Evolutionary conservation across 2,888 invertebrate species (phyloP), one percentile per base, ranked within the genome.

Genomic region (Apantesis nais): DNA sequence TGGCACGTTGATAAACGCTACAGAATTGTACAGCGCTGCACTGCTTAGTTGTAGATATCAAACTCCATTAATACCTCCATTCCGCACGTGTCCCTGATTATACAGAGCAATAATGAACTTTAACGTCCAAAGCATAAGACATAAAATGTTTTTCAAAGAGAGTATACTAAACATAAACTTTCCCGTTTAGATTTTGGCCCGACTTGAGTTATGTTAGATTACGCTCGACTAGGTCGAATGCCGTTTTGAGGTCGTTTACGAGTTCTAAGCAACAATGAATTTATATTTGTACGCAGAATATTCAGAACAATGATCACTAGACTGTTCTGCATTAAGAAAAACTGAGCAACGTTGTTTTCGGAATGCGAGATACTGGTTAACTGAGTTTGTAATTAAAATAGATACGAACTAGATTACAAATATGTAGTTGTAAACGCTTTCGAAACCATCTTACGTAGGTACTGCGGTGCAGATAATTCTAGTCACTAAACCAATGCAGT

Each of bases 11-110:
- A 73, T 86, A 81, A 83, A 85, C 86, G 74, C 73, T 71, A 75
- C 74, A 75, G 75, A 86, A 85, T 85, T 83, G 74, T 83, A 83
- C 87, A 94, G 94, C 94, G 92, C 92, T 92, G 74, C 75, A 89
- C 79, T 83, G 92, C 93, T 92, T 84, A 85, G 78, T 88, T 88
- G 82, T 85, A 78, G 73, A 81, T 84, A 84, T 81, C 86, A 83
- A 83, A 92, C 93, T 94, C 94, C 94, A 95, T 95, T 95, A 95
- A 94, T 95, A 94, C 93, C 93, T 91, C 92, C 90, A 90, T 90
- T 91, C 93, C 92, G 94, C 94, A 95, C 94, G 95, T 94, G 94
- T 93, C 90, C 88, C 81, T 82, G 79, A 78, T 78, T 75, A 74
- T 72, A 76, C 72, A 80, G 82, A 71, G 77, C 86, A 81, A 92